Percentiles rank a stretch among this genome's conserved stretches.
Conservation (phyloP, 2,797 vertebrate genomes). For the Cephalopachus bancanus region DNA sequence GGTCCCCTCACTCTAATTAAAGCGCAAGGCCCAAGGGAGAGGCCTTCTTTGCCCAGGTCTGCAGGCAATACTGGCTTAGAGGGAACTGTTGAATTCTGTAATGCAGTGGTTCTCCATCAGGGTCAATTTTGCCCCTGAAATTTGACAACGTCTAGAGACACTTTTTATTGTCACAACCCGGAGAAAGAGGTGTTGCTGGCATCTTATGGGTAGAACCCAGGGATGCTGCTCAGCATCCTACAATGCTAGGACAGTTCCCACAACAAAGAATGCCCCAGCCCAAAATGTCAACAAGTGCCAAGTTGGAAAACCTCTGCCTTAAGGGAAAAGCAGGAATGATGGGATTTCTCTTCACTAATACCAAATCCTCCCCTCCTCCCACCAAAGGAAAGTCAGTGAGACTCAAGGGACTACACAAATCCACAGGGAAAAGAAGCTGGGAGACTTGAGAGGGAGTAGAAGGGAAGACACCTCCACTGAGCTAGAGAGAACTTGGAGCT, state of each 20-base stretch:
- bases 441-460: not conserved
- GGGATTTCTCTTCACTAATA: not conserved
- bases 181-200: not conserved
- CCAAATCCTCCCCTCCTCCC: fast-evolving
- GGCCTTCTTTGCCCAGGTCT: no score
- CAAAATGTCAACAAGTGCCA: not conserved
- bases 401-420: not conserved
- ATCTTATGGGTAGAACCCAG: not conserved
- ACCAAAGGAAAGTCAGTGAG: not conserved
- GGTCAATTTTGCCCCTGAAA: not conserved
- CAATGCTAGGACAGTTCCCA: not conserved
- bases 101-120: not conserved
- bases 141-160: not conserved
- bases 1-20: not conserved
- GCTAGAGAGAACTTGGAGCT: not conserved
- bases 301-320: not conserved
- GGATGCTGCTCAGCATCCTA: not conserved
- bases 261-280: not conserved
- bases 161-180: no score
- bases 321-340: not conserved
- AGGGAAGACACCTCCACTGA: not conserved
- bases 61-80: not conserved
- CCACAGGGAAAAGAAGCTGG: not conserved
- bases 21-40: not conserved
- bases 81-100: not conserved